phyloP scores from a whole-genome alignment of 2,113 vertebrate genomes.

The Sinosuthora webbiana region DNA sequence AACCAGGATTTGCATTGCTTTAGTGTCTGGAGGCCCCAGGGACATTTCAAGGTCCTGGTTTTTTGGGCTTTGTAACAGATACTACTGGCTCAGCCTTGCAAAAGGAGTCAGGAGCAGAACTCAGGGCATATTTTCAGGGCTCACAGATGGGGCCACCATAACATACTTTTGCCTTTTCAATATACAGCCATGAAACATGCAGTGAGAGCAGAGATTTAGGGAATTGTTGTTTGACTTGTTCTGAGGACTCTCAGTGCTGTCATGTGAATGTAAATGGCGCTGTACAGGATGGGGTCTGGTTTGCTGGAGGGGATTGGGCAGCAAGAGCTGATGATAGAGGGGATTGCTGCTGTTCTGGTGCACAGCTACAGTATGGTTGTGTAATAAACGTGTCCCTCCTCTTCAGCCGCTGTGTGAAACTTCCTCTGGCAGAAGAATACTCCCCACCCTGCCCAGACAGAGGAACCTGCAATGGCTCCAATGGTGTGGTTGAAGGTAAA shows the following conservation, averaged over 20 bases:
- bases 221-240: not conserved
- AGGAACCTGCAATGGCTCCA: slow-evolving; percentile 82
- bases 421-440: slow-evolving; percentile 70
- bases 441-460: slow-evolving; percentile 70
- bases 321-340: not conserved
- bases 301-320: not conserved
- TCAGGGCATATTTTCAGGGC: not conserved
- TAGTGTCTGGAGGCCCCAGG: not conserved
- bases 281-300: not conserved
- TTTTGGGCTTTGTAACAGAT: not conserved
- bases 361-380: not conserved
- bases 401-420: slow-evolving; percentile 88
- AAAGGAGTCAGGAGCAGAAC: not conserved
- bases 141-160: not conserved
- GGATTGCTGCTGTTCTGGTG: not conserved
- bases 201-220: not conserved
- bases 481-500: slow-evolving; percentile 83
- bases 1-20: not conserved
- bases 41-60: not conserved
- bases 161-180: not conserved
- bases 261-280: not conserved
- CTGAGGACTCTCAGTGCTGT: not conserved
- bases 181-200: not conserved
- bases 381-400: not conserved
- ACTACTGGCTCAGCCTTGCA: not conserved